Evolutionary conservation across 2,797 vertebrate species (phyloP).

Genomic region (Phalanger gymnotis): DNA sequence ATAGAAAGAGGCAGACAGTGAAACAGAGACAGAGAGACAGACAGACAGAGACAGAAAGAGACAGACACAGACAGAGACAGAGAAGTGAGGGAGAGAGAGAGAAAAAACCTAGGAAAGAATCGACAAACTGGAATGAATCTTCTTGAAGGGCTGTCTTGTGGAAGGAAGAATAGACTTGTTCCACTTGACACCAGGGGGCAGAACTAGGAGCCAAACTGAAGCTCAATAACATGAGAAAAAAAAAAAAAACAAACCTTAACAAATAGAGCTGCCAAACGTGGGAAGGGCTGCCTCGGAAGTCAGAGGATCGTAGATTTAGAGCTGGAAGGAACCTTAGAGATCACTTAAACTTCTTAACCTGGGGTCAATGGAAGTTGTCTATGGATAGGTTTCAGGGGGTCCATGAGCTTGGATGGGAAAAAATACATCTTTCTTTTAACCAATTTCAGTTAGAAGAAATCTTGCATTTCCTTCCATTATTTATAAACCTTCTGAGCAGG

Average conservation of each 20-base stretch:
- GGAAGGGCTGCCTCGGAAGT: background rate
- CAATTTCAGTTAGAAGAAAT: background rate
- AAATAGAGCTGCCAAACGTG: background rate
- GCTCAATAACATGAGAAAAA: background rate
- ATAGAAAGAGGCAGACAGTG: too few relatives aligned
- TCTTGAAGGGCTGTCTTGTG: background rate
- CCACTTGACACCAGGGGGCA: background rate
- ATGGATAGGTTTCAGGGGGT: background rate
- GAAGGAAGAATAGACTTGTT: background rate
- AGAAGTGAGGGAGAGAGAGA: background rate
- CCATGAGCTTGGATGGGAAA: background rate
- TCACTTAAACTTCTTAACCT: background rate
- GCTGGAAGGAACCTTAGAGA: background rate
- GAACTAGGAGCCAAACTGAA: background rate
- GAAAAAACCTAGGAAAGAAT: background rate
- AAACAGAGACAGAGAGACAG: too few relatives aligned
- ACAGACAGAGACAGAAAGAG: too few relatives aligned
- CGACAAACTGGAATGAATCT: background rate
- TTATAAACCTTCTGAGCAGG: background rate
- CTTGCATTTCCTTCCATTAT: background rate
- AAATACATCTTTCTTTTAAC: background rate
- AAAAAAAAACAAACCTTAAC: background rate
- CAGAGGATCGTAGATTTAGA: background rate
- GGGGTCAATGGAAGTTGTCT: background rate
- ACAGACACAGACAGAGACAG: background rate